phyloP scores from a whole-genome alignment of 2,888 invertebrate species.

The Polylopha cassiicola region DNA sequence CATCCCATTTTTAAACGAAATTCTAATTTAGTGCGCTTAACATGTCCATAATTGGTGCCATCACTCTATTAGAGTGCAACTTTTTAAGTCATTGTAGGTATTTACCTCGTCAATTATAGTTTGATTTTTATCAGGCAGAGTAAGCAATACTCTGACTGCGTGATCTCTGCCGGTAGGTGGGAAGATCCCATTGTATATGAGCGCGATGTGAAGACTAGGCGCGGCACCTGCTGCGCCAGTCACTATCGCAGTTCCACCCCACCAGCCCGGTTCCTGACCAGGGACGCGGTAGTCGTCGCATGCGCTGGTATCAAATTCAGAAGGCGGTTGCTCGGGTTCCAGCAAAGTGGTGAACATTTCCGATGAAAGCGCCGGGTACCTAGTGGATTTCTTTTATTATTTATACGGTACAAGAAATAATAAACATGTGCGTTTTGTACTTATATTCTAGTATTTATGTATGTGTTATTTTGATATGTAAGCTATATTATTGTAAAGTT shows the following conservation, averaged over 20 bases:
- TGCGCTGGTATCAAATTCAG: slow-evolving; percentile 74
- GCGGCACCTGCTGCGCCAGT: slow-evolving; percentile 88
- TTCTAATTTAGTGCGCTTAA: no score
- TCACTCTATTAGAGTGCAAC: no score
- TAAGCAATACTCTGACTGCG: slow-evolving; percentile 82
- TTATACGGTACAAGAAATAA: neutral
- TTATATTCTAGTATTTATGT: no score
- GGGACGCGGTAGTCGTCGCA: slow-evolving; percentile 70
- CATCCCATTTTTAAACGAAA: no score
- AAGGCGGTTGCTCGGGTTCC: slow-evolving; percentile 81
- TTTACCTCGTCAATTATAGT: slow-evolving; percentile 84
- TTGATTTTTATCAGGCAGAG: slow-evolving; percentile 83
- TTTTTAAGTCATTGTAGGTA: no score
- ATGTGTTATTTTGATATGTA: no score
- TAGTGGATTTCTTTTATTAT: slow-evolving; percentile 25
- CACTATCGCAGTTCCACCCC: slow-evolving; percentile 93
- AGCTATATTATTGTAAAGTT: no score
- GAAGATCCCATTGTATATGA: slow-evolving; percentile 90
- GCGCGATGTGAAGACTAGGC: slow-evolving; percentile 87
- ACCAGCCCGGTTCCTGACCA: slow-evolving; percentile 80
- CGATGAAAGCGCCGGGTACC: slow-evolving; percentile 84
- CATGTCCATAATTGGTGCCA: no score
- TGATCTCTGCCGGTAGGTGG: slow-evolving; percentile 80
- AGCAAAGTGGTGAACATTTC: slow-evolving; percentile 90
- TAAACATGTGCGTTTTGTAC: no score